Evolutionary conservation across 2,113 vertebrate genomes (phyloP), one percentile per base, ranked within the genome.

Genomic region (Trichomycterus rosablanca): DNA sequence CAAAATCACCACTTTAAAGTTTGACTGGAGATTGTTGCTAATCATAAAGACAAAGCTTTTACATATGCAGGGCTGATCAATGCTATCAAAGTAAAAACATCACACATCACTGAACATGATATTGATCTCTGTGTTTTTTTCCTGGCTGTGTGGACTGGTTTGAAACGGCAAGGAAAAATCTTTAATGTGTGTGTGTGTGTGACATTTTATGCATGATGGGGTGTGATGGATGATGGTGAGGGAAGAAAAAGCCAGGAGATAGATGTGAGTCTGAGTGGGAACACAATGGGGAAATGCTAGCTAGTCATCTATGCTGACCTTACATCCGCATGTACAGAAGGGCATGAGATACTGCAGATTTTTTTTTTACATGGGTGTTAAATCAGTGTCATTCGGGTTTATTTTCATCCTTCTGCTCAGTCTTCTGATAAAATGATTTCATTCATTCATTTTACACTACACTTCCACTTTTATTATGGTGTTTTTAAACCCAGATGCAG

Each of bases 381-480:
- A 60, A 55, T 68, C 40, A 55, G 39, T 24, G 20, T 59, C 46
- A 59, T 39, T 50, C 19, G n/a, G n/a, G n/a, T n/a, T n/a, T n/a
- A n/a, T n/a, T n/a, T n/a, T n/a, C n/a, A n/a, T n/a, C n/a, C n/a
- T n/a, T n/a, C n/a, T n/a, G n/a, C n/a, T n/a, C n/a, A n/a, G n/a
- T n/a, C n/a, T n/a, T n/a, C n/a, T n/a, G n/a, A n/a, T n/a, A n/a
- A n/a, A n/a, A n/a, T n/a, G n/a, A n/a, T n/a, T n/a, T n/a, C n/a
- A n/a, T n/a, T n/a, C n/a, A n/a, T n/a, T n/a, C n/a, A n/a, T n/a
- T n/a, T n/a, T n/a, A n/a, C n/a, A n/a, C n/a, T n/a, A n/a, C n/a
- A n/a, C n/a, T n/a, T n/a, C n/a, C n/a, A n/a, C n/a, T n/a, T n/a
- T n/a, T n/a, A n/a, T n/a, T n/a, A n/a, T n/a, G n/a, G n/a, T n/a